Conservation (phyloP, 2,113 vertebrate species). For the Pseudorasbora parva region DNA sequence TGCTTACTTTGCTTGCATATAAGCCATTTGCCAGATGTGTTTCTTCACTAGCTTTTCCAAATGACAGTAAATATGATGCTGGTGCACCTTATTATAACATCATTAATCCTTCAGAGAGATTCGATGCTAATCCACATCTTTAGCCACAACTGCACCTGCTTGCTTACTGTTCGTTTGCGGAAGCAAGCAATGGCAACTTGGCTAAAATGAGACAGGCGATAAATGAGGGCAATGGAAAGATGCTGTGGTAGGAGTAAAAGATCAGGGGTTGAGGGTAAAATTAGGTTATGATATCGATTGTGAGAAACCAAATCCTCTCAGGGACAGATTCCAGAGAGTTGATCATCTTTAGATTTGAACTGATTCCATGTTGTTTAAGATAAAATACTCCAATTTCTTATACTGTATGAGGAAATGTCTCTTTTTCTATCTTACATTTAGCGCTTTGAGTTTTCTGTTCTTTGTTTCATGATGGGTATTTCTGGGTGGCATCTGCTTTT, state of each 20-base stretch:
- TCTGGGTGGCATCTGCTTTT: constrained; percentile 48
- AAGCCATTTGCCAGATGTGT: neutral
- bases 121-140: constrained; percentile 39
- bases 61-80: constrained; percentile 7
- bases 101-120: constrained; percentile 22
- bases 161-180: constrained; percentile 25
- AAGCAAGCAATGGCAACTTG: constrained; percentile 24
- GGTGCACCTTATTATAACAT: constrained; percentile 18
- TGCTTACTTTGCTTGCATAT: no score
- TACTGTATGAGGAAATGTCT: neutral
- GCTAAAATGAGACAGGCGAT: constrained; percentile 3
- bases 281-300: constrained; percentile 18
- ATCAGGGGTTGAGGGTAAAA: constrained; percentile 24
- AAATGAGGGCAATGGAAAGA: constrained; percentile 32
- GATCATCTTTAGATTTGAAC: neutral
- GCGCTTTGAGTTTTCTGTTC: neutral
- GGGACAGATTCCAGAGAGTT: neutral
- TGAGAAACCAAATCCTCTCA: neutral
- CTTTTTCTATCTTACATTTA: neutral
- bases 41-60: neutral
- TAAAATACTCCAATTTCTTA: neutral
- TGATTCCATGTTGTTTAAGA: no score
- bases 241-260: constrained; percentile 24
- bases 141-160: constrained; percentile 43
- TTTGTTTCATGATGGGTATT: constrained; percentile 41